Evolutionary conservation across 2,888 invertebrate genomes (phyloP).

Genomic region (Cylloceria caligata): DNA sequence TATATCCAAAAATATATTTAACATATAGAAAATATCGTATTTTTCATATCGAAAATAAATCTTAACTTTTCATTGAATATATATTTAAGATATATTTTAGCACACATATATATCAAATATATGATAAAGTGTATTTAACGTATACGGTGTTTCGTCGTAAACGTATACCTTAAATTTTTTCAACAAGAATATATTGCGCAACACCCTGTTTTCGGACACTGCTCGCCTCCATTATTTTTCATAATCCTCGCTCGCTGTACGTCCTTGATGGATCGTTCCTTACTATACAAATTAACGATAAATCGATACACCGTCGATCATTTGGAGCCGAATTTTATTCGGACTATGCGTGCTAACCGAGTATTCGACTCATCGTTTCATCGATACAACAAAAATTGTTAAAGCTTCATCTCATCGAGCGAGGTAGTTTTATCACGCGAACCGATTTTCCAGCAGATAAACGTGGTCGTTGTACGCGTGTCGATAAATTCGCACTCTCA

Average conservation of each 20-base stretch:
- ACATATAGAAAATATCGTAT: too few relatives aligned
- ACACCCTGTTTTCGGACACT: neutral
- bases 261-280: neutral
- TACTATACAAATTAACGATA: neutral
- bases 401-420: neutral
- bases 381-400: neutral
- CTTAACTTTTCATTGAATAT: too few relatives aligned
- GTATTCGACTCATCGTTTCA: neutral
- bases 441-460: conserved; percentile 9
- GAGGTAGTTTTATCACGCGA: neutral
- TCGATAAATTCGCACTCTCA: conserved; percentile 13
- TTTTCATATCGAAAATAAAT: too few relatives aligned
- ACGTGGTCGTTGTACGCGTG: neutral
- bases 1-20: too few relatives aligned
- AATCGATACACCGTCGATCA: neutral
- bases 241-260: neutral
- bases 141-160: too few relatives aligned
- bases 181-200: neutral
- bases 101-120: too few relatives aligned
- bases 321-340: neutral
- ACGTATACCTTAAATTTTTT: neutral
- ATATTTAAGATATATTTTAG: too few relatives aligned
- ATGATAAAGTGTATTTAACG: too few relatives aligned
- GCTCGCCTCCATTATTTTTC: neutral
- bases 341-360: neutral